A percentile compares a stretch with the other conserved stretches of the same genome.
These are phyloP conservation scores for Caenorhabditis sp. DNA, from an alignment of 2,888 invertebrate genomes.

Conservation along the genomic window DNA sequence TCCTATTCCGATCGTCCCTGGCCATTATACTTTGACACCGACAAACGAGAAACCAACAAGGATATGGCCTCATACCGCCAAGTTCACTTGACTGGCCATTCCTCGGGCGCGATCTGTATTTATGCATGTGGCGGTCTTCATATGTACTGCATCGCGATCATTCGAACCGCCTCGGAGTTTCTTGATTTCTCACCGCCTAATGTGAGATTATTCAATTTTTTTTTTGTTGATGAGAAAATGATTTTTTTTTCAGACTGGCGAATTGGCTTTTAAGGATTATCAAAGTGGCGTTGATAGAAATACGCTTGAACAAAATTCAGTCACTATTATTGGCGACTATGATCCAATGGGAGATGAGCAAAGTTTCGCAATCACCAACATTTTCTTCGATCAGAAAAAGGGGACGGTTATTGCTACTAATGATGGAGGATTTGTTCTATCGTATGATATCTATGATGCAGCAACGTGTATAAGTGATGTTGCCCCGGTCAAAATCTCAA, in stretches of 20 bases:
- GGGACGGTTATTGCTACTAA: constrained; percentile 22
- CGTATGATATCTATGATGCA: constrained; percentile 15
- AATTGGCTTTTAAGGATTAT: no score
- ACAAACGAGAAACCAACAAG: constrained; percentile 4
- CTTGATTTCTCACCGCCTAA: neutral
- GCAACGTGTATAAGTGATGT: neutral
- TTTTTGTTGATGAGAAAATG: neutral
- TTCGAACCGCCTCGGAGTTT: constrained; percentile 21
- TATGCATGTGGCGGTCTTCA: constrained; percentile 23
- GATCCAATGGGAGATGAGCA: constrained; percentile 32
- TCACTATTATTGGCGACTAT: constrained; percentile 11
- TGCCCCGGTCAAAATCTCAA: neutral
- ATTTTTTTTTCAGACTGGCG: neutral
- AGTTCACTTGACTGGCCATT: constrained; percentile 30
- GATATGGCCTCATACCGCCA: constrained; percentile 19
- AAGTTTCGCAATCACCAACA: constrained; percentile 11
- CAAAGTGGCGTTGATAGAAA: no score
- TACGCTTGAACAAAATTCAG: neutral
- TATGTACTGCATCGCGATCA: constrained; percentile 12
- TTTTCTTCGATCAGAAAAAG: constrained; percentile 17
- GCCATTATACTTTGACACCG: constrained; percentile 18
- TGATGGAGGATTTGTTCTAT: constrained; percentile 25
- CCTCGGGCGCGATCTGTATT: constrained; percentile 27
- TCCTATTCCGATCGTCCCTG: constrained; percentile 12
- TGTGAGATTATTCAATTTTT: no score